Conservation (phyloP, 2,888 invertebrate genomes). For the Bombyx huttoni region DNA sequence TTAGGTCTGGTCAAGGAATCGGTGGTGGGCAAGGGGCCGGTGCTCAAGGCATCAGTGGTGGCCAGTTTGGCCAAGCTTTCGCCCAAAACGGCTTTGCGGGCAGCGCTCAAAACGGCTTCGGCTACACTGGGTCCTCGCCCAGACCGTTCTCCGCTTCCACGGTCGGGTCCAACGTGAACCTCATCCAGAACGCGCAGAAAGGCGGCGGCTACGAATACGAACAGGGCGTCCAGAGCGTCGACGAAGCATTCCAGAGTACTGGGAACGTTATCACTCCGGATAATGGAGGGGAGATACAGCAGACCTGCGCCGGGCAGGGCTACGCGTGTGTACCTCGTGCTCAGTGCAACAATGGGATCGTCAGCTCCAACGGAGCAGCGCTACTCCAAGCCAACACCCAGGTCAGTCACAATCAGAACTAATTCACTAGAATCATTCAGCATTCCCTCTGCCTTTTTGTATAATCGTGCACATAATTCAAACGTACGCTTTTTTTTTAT, state of each 20-base stretch:
- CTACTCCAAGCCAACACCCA: conserved; percentile 60
- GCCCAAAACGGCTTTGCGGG: neutral
- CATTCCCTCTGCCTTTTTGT: no score
- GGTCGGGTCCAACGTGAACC: conserved; percentile 41
- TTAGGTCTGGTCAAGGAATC: conserved; percentile 13
- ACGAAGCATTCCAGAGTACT: conserved; percentile 43
- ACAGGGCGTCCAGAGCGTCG: conserved; percentile 27
- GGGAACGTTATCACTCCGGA: conserved; percentile 39
- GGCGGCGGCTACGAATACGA: conserved; percentile 28
- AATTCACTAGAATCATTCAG: no score
- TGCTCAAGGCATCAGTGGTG: conserved; percentile 10
- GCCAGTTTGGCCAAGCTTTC: conserved; percentile 5
- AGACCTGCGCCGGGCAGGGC: conserved; percentile 72
- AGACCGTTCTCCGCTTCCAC: conserved; percentile 41
- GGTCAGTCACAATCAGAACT: conserved; percentile 51
- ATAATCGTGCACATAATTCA: no score
- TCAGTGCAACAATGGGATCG: conserved; percentile 75
- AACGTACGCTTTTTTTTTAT: no score
- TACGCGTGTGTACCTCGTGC: conserved; percentile 74
- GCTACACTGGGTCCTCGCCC: conserved; percentile 52
- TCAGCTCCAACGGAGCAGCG: conserved; percentile 59
- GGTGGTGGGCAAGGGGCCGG: conserved; percentile 10
- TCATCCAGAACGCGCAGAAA: conserved; percentile 46
- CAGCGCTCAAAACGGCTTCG: conserved; percentile 10
- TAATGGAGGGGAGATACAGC: conserved; percentile 47